Conservation (phyloP, 2,113 vertebrate genomes). For the Pitta sordida region DNA sequence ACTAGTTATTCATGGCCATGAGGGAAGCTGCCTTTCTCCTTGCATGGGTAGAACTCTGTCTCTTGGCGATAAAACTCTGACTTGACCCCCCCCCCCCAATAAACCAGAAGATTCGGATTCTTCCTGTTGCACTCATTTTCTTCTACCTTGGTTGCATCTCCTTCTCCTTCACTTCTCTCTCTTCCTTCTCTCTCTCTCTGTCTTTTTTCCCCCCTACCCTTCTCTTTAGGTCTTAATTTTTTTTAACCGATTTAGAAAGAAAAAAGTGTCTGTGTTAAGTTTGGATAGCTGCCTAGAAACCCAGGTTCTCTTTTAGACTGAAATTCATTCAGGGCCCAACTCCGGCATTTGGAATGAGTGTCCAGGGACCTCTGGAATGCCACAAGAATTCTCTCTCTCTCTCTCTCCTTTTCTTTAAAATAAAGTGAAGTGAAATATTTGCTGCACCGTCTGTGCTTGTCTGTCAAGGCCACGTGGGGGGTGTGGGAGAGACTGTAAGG, state of each 20-base stretch:
- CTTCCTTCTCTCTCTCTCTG: not conserved
- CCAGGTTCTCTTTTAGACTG: slow-evolving; percentile 62
- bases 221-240: not conserved
- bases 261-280: slow-evolving; percentile 72
- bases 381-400: slow-evolving; percentile 72
- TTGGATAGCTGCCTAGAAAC: slow-evolving; percentile 75
- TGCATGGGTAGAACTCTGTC: not conserved
- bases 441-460: slow-evolving; percentile 57
- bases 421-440: slow-evolving; percentile 73
- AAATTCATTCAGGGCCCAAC: slow-evolving; percentile 65
- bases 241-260: slow-evolving; percentile 42
- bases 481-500: slow-evolving; percentile 55
- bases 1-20: not conserved
- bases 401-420: slow-evolving; percentile 73
- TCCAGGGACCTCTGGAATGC: slow-evolving; percentile 76
- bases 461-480: slow-evolving; percentile 37
- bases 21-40: not conserved
- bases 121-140: not conserved
- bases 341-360: slow-evolving; percentile 71
- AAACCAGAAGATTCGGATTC: not conserved
- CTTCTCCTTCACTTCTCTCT: not conserved
- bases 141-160: not conserved
- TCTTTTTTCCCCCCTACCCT: not conserved
- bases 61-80: not conserved
- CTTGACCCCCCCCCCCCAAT: no score